Evolutionary conservation across 2,888 invertebrate genomes (phyloP).

Genomic region (Tetranychus truncatus): DNA sequence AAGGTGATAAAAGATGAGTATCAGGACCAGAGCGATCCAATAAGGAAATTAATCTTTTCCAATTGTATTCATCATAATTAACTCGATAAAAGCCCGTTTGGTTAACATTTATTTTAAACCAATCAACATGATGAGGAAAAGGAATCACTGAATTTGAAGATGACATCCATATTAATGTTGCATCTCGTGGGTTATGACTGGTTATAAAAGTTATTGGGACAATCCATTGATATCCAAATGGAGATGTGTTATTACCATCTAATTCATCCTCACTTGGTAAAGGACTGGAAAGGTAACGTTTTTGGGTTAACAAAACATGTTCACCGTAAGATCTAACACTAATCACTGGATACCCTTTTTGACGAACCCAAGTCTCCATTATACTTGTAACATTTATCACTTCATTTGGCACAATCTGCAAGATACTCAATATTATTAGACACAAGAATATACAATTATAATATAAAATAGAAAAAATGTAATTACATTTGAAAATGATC

Average conservation of each 20-base stretch:
- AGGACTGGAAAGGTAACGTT: constrained; percentile 53
- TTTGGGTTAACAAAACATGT: constrained; percentile 46
- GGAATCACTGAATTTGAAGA: constrained; percentile 28
- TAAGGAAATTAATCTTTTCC: constrained; percentile 46
- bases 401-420: constrained; percentile 12
- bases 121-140: constrained; percentile 35
- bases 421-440: too few species aligned
- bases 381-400: constrained; percentile 33
- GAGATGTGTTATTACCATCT: constrained; percentile 21
- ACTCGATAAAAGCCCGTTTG: constrained; percentile 68
- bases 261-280: constrained; percentile 19
- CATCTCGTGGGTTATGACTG: constrained; percentile 30
- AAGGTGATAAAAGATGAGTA: constrained; percentile 34
- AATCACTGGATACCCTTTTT: constrained; percentile 69
- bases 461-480: neutral
- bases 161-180: constrained; percentile 31
- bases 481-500: constrained; percentile 43
- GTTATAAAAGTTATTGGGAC: constrained; percentile 61
- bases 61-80: constrained; percentile 48
- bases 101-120: constrained; percentile 67
- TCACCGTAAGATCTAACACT: constrained; percentile 36
- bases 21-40: constrained; percentile 31
- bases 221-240: constrained; percentile 54
- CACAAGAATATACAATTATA: neutral
- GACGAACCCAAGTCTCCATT: constrained; percentile 74